Evolutionary conservation across 30 jellyfish, hydroid and myxozoan genomes (phyloP).

Genomic region (Turritopsis rubra): DNA sequence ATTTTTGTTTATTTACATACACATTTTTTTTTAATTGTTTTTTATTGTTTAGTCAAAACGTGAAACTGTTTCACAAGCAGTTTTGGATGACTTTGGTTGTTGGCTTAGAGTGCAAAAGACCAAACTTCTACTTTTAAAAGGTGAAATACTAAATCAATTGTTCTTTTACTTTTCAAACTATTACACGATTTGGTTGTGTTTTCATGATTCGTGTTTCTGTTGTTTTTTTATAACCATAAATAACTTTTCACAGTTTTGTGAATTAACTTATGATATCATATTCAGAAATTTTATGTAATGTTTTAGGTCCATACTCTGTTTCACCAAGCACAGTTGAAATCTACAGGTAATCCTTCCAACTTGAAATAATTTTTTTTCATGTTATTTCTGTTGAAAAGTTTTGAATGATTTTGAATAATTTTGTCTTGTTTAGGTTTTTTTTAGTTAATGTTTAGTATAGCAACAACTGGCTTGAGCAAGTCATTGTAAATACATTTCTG

Average conservation of each 20-base stretch:
- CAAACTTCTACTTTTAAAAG: slow-evolving; percentile 4
- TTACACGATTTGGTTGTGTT: no score
- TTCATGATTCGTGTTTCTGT: background rate
- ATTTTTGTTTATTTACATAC: background rate
- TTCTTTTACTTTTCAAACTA: no score
- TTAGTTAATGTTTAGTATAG: no score
- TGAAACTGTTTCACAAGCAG: background rate
- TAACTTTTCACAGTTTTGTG: background rate
- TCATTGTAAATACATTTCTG: no score
- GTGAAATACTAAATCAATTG: no score
- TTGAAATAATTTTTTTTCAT: no score
- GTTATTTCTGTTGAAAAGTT: no score
- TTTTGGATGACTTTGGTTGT: background rate
- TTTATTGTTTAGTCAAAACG: slow-evolving; percentile 10
- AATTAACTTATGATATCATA: background rate
- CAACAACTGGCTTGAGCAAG: no score
- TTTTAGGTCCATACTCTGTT: slow-evolving; percentile 9
- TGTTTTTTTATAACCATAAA: background rate
- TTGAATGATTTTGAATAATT: no score
- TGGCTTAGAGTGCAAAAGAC: slow-evolving; percentile 2
- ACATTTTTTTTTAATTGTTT: background rate
- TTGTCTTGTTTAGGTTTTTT: no score
- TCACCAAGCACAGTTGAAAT: slow-evolving; percentile 10
- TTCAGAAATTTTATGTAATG: background rate
- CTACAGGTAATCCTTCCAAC: background rate